These are phyloP conservation scores for Petroica traversi DNA, from an alignment of 2,113 vertebrate genomes.

Conservation along the genomic window DNA sequence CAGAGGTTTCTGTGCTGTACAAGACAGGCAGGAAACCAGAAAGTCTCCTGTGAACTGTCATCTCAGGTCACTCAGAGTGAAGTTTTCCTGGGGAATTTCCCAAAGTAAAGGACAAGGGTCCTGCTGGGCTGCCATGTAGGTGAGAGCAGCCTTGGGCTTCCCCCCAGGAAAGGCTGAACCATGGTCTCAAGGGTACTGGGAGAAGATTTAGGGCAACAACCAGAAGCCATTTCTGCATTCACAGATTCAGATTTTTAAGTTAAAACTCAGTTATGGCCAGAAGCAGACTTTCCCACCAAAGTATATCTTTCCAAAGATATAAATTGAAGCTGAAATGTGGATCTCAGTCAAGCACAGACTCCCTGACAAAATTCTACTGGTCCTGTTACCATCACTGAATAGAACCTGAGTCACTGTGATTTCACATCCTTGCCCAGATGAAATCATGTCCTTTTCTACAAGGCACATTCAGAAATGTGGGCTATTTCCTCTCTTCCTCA, in stretches of 20 bases:
- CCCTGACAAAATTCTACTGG: neutral
- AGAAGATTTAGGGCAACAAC: neutral
- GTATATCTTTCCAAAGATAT: neutral
- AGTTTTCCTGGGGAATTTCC: neutral
- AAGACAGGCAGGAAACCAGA: neutral
- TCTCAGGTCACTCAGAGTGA: neutral
- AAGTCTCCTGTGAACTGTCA: neutral
- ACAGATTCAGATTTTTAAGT: neutral
- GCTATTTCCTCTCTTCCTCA: neutral
- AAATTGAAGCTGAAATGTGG: neutral
- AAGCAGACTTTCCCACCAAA: neutral
- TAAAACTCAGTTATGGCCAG: neutral
- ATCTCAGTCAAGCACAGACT: neutral
- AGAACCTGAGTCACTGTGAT: rapidly evolving
- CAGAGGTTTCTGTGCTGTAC: neutral
- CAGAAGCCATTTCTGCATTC: neutral
- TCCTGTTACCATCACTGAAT: neutral
- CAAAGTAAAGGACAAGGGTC: neutral
- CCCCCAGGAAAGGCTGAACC: neutral
- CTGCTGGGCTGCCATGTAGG: neutral
- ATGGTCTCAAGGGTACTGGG: rapidly evolving
- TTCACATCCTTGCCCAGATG: neutral
- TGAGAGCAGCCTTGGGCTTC: neutral
- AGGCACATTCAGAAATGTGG: neutral
- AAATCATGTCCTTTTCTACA: neutral